Evolutionary conservation across 2,888 invertebrate genomes (phyloP).

Genomic region (Xestia sexstrigata): DNA sequence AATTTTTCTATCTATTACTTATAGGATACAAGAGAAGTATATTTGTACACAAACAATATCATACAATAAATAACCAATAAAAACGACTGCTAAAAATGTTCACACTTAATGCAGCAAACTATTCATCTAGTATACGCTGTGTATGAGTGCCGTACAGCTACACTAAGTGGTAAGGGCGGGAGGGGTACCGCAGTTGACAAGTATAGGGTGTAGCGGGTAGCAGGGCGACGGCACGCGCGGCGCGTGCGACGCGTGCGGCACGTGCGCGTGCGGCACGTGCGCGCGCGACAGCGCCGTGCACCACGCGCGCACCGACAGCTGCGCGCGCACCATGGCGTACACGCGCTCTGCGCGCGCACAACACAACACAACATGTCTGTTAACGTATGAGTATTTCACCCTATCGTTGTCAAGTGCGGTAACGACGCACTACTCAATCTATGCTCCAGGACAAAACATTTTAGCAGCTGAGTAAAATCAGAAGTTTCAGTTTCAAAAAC

Average conservation of each 20-base stretch:
- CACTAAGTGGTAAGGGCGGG: neutral
- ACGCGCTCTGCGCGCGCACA: slow-evolving; percentile 56
- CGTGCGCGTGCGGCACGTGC: slow-evolving; percentile 48
- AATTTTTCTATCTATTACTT: neutral
- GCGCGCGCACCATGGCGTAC: slow-evolving; percentile 61
- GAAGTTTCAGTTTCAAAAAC: neutral
- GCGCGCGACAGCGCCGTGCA: slow-evolving; percentile 70
- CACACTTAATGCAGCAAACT: neutral
- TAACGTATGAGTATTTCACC: slow-evolving; percentile 4
- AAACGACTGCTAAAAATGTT: neutral
- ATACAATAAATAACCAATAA: neutral
- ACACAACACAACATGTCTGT: slow-evolving; percentile 12
- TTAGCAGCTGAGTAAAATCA: neutral
- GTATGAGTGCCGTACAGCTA: neutral
- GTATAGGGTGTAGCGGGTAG: slow-evolving; percentile 68
- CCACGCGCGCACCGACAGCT: slow-evolving; percentile 67
- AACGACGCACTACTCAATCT: slow-evolving; percentile 16
- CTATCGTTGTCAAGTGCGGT: slow-evolving; percentile 71
- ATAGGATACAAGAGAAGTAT: neutral
- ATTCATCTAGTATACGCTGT: neutral
- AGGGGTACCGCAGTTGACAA: slow-evolving; percentile 75
- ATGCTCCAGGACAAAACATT: neutral
- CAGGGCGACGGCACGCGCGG: slow-evolving; percentile 59
- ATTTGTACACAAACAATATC: neutral
- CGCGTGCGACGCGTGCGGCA: slow-evolving; percentile 9